These are phyloP conservation scores for Scylla paramamosain DNA, from an alignment of 1,140 invertebrate genomes.

Conservation along the genomic window DNA sequence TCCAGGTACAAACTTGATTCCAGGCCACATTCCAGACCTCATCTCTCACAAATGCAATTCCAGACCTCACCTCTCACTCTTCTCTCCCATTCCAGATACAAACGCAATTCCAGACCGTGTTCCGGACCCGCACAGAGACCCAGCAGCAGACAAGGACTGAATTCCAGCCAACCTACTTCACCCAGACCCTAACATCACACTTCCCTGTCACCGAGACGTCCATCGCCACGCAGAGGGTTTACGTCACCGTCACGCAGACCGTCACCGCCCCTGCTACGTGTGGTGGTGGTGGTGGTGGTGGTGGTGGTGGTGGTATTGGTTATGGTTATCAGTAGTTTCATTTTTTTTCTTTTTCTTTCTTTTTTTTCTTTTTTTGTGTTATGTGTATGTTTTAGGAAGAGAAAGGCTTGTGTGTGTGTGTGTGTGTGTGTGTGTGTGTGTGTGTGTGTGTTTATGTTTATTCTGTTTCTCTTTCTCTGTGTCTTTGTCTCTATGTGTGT, in stretches of 20 bases:
- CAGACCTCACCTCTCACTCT: background rate
- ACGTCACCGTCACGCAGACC: slow-evolving; percentile 42
- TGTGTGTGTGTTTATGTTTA: too few species aligned
- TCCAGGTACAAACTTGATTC: too few species aligned
- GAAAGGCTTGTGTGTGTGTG: too few species aligned
- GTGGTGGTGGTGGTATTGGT: background rate
- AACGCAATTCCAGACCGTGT: slow-evolving; percentile 65
- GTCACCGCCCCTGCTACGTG: background rate
- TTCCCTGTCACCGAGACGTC: slow-evolving; percentile 59
- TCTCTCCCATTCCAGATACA: slow-evolving; percentile 49
- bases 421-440: too few species aligned
- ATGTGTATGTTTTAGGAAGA: too few species aligned
- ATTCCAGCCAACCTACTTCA: slow-evolving; percentile 58
- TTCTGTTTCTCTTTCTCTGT: too few species aligned
- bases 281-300: slow-evolving; percentile 15
- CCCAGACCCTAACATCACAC: slow-evolving; percentile 63
- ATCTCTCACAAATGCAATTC: too few species aligned
- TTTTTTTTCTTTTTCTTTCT: slow-evolving; percentile 2
- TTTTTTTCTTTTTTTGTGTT: background rate
- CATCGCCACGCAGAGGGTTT: background rate
- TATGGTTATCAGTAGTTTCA: background rate
- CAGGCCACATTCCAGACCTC: too few species aligned
- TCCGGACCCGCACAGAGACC: slow-evolving; percentile 41
- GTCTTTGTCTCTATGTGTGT: too few species aligned
- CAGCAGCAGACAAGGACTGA: slow-evolving; percentile 55